These are phyloP conservation scores for Branchellion lobata DNA, from an alignment of 2,888 invertebrate genomes.

Conservation along the genomic window DNA sequence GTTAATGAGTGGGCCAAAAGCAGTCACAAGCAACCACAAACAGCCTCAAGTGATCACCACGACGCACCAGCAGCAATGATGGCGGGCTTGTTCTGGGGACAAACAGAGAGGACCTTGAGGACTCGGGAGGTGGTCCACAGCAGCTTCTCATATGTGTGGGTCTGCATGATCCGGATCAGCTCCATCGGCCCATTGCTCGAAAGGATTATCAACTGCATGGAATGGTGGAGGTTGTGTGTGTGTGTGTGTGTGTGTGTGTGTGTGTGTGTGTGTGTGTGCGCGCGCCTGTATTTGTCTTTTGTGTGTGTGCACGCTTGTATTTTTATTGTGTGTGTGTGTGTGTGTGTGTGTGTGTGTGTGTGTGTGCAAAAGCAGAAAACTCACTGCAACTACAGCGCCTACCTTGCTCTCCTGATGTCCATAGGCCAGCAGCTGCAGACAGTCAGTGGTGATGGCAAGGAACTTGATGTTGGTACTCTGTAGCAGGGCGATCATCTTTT, in stretches of 20 bases:
- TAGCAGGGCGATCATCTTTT: conserved; percentile 73
- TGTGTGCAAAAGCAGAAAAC: too few species aligned
- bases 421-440: conserved; percentile 93
- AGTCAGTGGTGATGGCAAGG: conserved; percentile 97
- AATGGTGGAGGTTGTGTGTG: not conserved
- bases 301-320: too few species aligned
- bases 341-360: too few species aligned
- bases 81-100: conserved; percentile 96
- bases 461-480: conserved; percentile 97
- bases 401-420: conserved; percentile 94
- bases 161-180: conserved; percentile 92
- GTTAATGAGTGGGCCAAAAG: not conserved
- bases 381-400: conserved; percentile 19
- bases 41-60: not conserved
- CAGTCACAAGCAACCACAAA: not conserved
- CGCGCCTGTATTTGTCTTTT: too few species aligned
- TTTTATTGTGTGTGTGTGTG: too few species aligned
- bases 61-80: conserved; percentile 85
- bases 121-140: conserved; percentile 97
- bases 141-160: conserved; percentile 95
- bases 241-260: not conserved
- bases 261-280: not conserved
- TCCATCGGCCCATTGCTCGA: conserved; percentile 92
- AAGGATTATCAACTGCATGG: conserved; percentile 76
- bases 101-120: conserved; percentile 93